Conservation (phyloP, 2,113 vertebrate genomes). For the Sylvilagus bachmani region DNA sequence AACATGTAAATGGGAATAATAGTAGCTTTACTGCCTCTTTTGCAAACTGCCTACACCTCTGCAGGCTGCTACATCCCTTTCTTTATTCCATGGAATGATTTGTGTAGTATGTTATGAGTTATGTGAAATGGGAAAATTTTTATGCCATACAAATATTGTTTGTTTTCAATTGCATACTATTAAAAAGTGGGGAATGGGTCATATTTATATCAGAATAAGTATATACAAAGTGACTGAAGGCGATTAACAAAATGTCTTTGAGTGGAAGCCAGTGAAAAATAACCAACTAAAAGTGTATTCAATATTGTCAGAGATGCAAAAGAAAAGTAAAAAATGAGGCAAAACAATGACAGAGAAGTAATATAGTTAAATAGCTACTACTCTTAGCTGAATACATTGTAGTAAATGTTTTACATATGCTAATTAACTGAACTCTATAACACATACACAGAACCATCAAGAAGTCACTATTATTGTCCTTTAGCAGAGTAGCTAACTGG, state of each 20-base stretch:
- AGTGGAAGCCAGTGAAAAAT: slow-evolving; percentile 1
- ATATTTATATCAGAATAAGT: slow-evolving; percentile 11
- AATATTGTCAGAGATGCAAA: not conserved
- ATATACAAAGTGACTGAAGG: not conserved
- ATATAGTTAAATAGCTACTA: slow-evolving; percentile 37
- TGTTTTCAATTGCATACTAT: slow-evolving; percentile 12
- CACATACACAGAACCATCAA: not conserved
- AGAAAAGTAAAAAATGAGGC: not conserved
- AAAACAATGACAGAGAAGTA: not conserved
- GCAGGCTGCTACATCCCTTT: not conserved
- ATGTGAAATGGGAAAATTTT: not conserved
- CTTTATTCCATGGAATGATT: not conserved
- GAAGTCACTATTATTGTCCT: not conserved
- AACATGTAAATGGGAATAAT: not conserved
- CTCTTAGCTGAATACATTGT: not conserved
- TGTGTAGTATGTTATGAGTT: not conserved
- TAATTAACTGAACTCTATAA: slow-evolving; percentile 16
- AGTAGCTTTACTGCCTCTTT: not conserved
- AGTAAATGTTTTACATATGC: not conserved
- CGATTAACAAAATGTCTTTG: slow-evolving; percentile 46
- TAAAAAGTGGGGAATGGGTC: not conserved
- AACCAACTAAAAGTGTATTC: not conserved
- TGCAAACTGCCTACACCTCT: not conserved
- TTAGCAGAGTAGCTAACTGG: not conserved
- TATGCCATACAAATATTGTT: not conserved